Conservation (phyloP, 2,797 vertebrate species). For the Aulostomus chinensis region DNA sequence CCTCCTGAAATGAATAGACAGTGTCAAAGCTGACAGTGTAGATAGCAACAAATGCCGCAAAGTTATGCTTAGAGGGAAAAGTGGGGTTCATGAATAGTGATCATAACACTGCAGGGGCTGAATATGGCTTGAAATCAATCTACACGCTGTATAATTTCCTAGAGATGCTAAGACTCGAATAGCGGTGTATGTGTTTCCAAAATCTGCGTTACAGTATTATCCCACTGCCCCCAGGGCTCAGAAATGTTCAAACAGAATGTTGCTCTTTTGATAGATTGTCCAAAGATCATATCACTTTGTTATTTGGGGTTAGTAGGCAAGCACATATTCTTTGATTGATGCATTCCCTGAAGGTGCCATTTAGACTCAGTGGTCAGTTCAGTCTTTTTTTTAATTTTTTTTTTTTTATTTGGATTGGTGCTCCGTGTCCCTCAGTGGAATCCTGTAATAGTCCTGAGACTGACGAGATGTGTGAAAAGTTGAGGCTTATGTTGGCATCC, state of each 20-base stretch:
- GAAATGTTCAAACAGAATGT: conserved; percentile 29
- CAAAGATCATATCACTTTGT: conserved; percentile 46
- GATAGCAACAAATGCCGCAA: conserved; percentile 16
- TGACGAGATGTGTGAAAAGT: conserved; percentile 55
- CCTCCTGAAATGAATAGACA: conserved; percentile 57
- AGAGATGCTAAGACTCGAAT: conserved; percentile 11
- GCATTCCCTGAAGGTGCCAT: conserved; percentile 51
- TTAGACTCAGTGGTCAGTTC: conserved; percentile 51
- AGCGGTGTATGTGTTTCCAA: conserved; percentile 10
- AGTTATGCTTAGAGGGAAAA: conserved; percentile 19
- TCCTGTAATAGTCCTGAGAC: conserved; percentile 45
- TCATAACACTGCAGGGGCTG: conserved; percentile 13
- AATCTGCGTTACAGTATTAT: conserved; percentile 22
- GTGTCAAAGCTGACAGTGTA: conserved; percentile 20
- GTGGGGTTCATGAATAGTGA: conserved; percentile 18
- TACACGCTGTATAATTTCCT: conserved; percentile 33
- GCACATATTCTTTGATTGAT: conserved; percentile 63
- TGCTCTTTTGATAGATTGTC: conserved; percentile 39
- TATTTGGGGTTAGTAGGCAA: conserved; percentile 39
- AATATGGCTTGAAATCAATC: conserved; percentile 40
- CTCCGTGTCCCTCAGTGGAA: conserved; percentile 51
- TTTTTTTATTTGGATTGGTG: conserved; percentile 41
- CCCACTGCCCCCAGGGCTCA: conserved; percentile 2
- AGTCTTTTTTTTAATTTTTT: conserved; percentile 1
- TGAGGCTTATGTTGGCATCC: conserved; percentile 62